Evolutionary conservation across 2,888 invertebrate species (phyloP).

Genomic region (Actias luna): DNA sequence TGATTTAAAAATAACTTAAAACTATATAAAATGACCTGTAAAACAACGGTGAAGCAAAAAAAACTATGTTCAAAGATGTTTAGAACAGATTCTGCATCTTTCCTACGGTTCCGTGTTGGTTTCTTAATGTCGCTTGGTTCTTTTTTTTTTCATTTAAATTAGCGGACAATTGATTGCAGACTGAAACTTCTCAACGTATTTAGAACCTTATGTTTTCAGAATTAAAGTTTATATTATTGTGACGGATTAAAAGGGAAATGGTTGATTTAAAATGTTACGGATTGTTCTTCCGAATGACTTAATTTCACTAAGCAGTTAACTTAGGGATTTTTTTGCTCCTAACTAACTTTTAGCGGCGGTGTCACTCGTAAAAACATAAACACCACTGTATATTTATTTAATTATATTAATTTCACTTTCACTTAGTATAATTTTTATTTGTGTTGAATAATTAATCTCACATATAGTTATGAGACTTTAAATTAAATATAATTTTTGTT

Average conservation of each 20-base stretch:
- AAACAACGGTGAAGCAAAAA: too few species aligned
- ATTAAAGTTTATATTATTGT: not conserved
- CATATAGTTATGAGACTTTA: too few species aligned
- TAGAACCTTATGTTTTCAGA: not conserved
- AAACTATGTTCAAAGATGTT: not conserved
- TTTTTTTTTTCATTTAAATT: not conserved
- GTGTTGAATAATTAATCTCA: too few species aligned
- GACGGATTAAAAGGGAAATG: not conserved
- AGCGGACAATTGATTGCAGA: not conserved
- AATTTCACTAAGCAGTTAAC: not conserved
- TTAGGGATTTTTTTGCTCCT: not conserved
- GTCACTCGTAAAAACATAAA: not conserved
- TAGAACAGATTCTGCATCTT: not conserved
- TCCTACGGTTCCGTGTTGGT: not conserved
- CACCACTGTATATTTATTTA: not conserved
- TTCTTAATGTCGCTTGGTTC: not conserved
- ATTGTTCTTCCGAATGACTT: constrained; percentile 8
- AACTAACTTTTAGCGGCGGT: not conserved
- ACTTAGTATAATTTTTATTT: not conserved
- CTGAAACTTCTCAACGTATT: not conserved
- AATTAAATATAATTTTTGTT: too few species aligned
- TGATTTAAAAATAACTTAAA: too few species aligned
- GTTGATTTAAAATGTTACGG: constrained; percentile 4
- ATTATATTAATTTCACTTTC: too few species aligned
- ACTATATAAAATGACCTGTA: too few species aligned